A percentile compares a stretch with the other conserved stretches of the same genome.
Evolutionary conservation across 2,113 vertebrate species (phyloP).

Genomic region (Puntigrus tetrazona): DNA sequence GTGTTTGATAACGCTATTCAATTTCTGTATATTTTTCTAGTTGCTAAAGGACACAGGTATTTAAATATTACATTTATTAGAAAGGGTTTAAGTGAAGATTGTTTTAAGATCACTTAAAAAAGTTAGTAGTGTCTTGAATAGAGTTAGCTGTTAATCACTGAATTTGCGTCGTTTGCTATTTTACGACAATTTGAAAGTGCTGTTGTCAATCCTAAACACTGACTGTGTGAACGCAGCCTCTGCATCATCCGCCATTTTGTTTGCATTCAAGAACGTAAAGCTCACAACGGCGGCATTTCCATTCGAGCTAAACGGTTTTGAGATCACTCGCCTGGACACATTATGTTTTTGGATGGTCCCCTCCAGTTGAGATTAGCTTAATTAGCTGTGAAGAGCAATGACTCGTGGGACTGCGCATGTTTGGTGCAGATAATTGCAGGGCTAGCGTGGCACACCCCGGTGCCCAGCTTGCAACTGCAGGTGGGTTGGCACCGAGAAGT

Average conservation of each 20-base stretch:
- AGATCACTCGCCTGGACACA: slow-evolving; percentile 61
- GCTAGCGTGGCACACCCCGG: slow-evolving; percentile 63
- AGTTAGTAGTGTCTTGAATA: no score
- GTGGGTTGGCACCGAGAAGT: slow-evolving; percentile 70
- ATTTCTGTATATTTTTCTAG: no score
- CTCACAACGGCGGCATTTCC: slow-evolving; percentile 51
- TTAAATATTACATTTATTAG: no score
- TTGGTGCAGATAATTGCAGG: slow-evolving; percentile 71
- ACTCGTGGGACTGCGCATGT: slow-evolving; percentile 66
- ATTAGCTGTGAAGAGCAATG: slow-evolving; percentile 76
- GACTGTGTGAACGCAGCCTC: not conserved
- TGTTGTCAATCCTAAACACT: not conserved
- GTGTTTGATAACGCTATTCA: no score
- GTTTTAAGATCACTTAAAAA: no score
- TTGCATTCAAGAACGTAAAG: slow-evolving; percentile 29
- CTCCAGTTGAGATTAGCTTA: slow-evolving; percentile 74
- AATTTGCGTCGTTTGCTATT: no score
- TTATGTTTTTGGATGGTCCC: slow-evolving; percentile 69
- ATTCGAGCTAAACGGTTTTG: slow-evolving; percentile 57
- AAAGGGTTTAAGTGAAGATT: no score
- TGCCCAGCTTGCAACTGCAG: slow-evolving; percentile 64
- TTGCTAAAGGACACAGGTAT: no score
- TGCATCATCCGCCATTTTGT: slow-evolving; percentile 33
- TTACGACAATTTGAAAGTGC: not conserved
- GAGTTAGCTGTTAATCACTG: no score